A percentile compares a stretch with the other conserved stretches of the same genome.
Conservation (phyloP, 2,797 vertebrate genomes). For the Ptychobarbus kaznakovi region DNA sequence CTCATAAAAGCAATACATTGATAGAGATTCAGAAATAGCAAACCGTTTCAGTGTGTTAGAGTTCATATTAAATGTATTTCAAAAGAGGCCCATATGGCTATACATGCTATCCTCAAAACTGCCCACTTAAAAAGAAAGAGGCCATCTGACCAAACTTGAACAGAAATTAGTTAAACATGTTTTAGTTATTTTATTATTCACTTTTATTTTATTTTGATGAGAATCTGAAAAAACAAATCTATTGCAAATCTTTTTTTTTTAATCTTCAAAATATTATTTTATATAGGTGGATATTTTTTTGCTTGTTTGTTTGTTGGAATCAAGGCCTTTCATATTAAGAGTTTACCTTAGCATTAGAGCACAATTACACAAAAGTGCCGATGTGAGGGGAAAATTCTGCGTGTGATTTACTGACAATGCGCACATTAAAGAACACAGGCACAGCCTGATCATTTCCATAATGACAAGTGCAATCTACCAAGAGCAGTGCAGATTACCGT, state of each 20-base stretch:
- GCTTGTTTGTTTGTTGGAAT: neutral
- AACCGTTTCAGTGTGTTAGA: slow-evolving; percentile 6
- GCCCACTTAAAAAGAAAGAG: neutral
- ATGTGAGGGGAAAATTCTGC: no score
- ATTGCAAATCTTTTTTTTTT: neutral
- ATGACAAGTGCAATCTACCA: no score
- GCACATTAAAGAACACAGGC: no score
- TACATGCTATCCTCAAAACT: neutral
- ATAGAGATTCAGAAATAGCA: slow-evolving; percentile 34
- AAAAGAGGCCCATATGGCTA: slow-evolving; percentile 28
- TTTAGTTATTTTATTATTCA: neutral
- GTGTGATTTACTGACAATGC: no score
- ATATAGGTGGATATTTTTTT: neutral
- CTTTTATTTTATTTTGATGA: neutral
- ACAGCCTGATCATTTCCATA: no score
- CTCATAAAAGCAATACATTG: slow-evolving; percentile 2
- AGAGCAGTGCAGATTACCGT: no score
- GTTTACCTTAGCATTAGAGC: neutral
- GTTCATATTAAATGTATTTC: slow-evolving; percentile 35
- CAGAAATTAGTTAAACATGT: neutral
- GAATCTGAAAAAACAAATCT: neutral
- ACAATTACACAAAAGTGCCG: no score
- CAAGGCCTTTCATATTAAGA: neutral
- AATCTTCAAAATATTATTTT: neutral
- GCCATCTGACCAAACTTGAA: neutral